A percentile compares a stretch with the other conserved stretches of the same genome.
These are phyloP conservation scores for Sebastolobus altivelis DNA, from an alignment of 2,797 vertebrate genomes.

Conservation along the genomic window DNA sequence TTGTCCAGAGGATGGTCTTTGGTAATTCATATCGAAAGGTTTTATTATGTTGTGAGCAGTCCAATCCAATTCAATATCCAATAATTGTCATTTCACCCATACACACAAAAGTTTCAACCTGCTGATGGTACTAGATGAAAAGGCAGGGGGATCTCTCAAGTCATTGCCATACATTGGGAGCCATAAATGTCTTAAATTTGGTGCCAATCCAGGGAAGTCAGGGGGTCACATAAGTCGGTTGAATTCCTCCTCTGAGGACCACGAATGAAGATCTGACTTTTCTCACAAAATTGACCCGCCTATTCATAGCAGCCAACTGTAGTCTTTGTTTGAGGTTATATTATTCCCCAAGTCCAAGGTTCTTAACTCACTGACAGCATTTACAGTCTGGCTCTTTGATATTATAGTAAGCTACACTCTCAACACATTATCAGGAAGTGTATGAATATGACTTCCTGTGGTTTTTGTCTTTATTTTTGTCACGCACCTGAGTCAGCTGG, in stretches of 20 bases:
- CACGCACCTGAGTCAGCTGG: slow-evolving; percentile 26
- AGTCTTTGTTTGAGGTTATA: not conserved
- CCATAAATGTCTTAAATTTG: not conserved
- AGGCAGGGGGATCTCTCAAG: not conserved
- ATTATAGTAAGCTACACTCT: not conserved
- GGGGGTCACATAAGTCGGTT: not conserved
- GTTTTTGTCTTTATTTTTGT: not conserved
- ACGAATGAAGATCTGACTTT: not conserved
- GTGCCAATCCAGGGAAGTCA: not conserved
- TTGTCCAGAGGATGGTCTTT: not conserved
- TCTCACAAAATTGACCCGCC: too few relatives aligned
- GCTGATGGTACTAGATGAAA: not conserved
- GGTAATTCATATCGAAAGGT: not conserved
- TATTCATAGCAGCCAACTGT: not conserved
- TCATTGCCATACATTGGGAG: not conserved
- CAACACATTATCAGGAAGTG: not conserved
- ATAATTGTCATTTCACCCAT: not conserved
- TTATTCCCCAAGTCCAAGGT: not conserved
- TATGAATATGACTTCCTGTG: not conserved
- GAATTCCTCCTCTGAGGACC: not conserved
- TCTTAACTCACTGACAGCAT: not conserved
- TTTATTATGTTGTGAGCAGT: not conserved
- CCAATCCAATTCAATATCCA: not conserved
- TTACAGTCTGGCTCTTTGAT: not conserved
- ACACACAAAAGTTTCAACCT: not conserved